These are phyloP conservation scores for Panagrolaimus sp. DNA, from an alignment of 1,140 invertebrate species.

Conservation along the genomic window DNA sequence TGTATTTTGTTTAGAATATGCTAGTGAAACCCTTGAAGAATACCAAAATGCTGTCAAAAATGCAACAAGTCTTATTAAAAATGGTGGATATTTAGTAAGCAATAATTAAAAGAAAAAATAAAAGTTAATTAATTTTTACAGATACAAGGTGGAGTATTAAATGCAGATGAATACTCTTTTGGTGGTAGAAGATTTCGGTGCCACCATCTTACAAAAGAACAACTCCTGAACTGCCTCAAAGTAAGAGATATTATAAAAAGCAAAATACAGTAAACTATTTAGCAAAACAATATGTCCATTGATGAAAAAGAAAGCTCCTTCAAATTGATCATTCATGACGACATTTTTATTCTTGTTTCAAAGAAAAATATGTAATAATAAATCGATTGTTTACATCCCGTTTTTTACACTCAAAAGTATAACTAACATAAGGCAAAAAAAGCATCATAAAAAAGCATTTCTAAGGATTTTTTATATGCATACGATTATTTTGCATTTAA, in stretches of 20 bases:
- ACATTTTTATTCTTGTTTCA: constrained; percentile 53
- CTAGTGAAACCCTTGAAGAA: constrained; percentile 49
- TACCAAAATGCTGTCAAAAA: constrained; percentile 43
- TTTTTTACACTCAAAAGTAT: no score
- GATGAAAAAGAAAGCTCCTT: constrained; percentile 30
- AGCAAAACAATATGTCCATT: constrained; percentile 51
- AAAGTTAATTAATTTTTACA: constrained; percentile 44
- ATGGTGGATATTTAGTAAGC: constrained; percentile 33
- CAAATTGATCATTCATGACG: constrained; percentile 49
- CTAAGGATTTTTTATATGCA: no score
- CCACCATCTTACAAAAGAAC: constrained; percentile 37
- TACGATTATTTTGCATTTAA: no score
- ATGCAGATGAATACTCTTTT: constrained; percentile 46
- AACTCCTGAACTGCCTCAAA: constrained; percentile 27
- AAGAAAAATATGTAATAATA: constrained; percentile 37
- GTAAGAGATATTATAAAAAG: constrained; percentile 4
- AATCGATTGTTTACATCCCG: neutral
- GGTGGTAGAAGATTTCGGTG: constrained; percentile 45
- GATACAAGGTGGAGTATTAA: constrained; percentile 45
- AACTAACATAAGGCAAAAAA: no score
- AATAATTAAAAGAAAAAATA: constrained; percentile 26
- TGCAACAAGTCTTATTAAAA: constrained; percentile 35
- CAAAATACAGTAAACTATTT: neutral
- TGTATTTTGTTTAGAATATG: constrained; percentile 55
- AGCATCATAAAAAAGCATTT: no score